Conservation (phyloP, 2,797 vertebrate species). For the Acrocephalus scirpaceus region DNA sequence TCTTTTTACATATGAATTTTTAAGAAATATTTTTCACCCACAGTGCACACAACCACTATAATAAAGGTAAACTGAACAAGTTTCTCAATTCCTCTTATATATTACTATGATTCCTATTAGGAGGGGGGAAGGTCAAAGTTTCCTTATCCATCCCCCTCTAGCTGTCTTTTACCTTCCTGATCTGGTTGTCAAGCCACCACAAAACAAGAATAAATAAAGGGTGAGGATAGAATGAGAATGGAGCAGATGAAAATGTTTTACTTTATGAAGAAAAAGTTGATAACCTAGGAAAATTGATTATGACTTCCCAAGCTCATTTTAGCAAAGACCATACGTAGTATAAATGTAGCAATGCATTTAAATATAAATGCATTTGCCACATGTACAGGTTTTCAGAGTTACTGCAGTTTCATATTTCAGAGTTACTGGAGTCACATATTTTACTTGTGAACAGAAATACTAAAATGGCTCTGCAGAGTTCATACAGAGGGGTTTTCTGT, state of each 20-base stretch:
- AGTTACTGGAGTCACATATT: neutral
- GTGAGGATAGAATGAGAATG: neutral
- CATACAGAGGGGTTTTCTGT: neutral
- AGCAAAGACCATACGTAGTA: neutral
- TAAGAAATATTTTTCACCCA: neutral
- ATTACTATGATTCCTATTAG: neutral
- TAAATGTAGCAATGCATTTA: neutral
- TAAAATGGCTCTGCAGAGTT: neutral
- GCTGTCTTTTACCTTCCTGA: neutral
- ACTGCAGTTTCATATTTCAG: neutral
- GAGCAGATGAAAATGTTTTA: neutral
- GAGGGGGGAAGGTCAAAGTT: rapidly evolving
- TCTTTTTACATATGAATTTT: neutral
- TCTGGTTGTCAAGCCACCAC: neutral
- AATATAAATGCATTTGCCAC: neutral
- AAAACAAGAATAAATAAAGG: neutral
- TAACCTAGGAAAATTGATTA: neutral
- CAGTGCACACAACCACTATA: neutral
- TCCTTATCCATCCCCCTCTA: neutral
- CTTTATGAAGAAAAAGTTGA: neutral
- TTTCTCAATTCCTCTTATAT: neutral
- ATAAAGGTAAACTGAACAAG: neutral
- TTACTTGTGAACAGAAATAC: neutral
- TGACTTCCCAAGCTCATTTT: neutral
- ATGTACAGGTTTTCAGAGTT: neutral